Evolutionary conservation across 2,797 vertebrate genomes (phyloP).

Genomic region (Darevskia nairensis): DNA sequence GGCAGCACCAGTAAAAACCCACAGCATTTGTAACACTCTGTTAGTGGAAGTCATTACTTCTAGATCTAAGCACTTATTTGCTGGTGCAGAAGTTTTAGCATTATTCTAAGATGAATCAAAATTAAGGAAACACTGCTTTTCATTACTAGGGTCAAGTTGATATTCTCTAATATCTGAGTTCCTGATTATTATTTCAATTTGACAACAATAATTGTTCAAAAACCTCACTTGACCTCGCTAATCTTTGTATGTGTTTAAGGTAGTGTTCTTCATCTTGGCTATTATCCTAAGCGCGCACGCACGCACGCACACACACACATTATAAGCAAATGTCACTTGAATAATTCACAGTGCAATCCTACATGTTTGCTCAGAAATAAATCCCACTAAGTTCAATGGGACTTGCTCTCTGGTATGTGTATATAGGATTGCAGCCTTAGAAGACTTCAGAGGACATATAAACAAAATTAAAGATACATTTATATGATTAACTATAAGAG

Average conservation of each 20-base stretch:
- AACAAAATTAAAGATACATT: background rate
- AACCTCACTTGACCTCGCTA: background rate
- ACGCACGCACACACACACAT: background rate
- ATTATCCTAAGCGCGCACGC: background rate
- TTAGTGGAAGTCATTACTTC: background rate
- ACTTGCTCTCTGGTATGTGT: background rate
- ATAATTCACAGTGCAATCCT: background rate
- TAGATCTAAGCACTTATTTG: background rate
- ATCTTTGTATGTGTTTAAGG: too few species aligned
- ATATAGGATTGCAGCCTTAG: background rate
- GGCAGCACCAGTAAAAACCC: background rate
- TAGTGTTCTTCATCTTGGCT: background rate
- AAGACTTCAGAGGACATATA: background rate
- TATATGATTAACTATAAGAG: background rate
- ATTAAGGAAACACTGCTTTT: background rate
- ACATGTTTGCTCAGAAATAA: background rate
- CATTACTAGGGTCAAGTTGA: background rate
- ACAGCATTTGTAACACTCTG: background rate
- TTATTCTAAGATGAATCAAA: background rate
- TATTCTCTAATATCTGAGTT: conserved; percentile 4
- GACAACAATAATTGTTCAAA: conserved; percentile 2
- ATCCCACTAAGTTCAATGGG: background rate
- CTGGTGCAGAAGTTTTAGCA: background rate
- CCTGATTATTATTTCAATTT: conserved; percentile 41
- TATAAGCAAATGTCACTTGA: background rate